Conservation (phyloP, 53 echinoderm and acorn worm species). For the Hippasteria phrygiana region DNA sequence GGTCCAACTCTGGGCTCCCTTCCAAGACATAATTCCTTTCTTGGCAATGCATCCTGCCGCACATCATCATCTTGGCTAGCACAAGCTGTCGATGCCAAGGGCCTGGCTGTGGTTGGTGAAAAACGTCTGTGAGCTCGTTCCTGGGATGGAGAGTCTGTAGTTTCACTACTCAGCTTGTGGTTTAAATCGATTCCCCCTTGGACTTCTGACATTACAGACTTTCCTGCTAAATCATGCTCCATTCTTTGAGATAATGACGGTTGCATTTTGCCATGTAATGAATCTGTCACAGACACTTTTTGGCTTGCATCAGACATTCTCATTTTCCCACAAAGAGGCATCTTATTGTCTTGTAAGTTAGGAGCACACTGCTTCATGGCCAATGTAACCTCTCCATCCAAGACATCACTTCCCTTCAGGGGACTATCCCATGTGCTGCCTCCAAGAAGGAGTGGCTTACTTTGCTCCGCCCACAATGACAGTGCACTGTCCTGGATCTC, state of each 20-base stretch:
- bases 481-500: conserved; percentile 1
- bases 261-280: neutral
- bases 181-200: neutral
- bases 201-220: conserved; percentile 13
- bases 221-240: conserved; percentile 17
- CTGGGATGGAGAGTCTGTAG: conserved; percentile 1
- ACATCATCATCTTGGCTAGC: neutral
- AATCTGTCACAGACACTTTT: neutral
- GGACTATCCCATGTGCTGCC: neutral
- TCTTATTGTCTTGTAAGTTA: too few species aligned
- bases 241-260: neutral
- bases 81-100: neutral
- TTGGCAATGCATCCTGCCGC: conserved; percentile 35
- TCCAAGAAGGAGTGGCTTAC: conserved; percentile 22
- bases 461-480: conserved; percentile 18
- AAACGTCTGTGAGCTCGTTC: neutral
- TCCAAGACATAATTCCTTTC: conserved; percentile 31
- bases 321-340: neutral
- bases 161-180: conserved; percentile 11
- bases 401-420: neutral
- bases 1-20: conserved; percentile 24
- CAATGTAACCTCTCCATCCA: neutral
- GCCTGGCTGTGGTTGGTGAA: neutral
- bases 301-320: neutral
- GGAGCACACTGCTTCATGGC: too few species aligned